These are phyloP conservation scores for Apodemus speciosus DNA, from an alignment of 2,113 vertebrate species.

Conservation along the genomic window DNA sequence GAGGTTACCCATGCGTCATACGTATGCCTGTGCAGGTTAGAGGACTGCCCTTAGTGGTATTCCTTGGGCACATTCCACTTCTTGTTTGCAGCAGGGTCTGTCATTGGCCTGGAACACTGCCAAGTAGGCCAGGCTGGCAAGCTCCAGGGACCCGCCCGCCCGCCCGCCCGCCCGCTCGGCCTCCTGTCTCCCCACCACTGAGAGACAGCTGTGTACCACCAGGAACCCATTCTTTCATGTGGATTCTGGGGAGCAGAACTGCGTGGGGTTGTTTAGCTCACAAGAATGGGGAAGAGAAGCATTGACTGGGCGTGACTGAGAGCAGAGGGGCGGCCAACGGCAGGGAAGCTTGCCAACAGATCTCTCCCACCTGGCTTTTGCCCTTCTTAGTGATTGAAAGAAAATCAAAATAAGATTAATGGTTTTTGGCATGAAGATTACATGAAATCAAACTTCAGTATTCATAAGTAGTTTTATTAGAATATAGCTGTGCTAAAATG, in stretches of 20 bases:
- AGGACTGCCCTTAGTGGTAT: neutral
- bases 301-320: neutral
- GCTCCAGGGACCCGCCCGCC: neutral
- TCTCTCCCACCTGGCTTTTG: neutral
- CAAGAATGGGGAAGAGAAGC: neutral
- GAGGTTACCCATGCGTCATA: neutral
- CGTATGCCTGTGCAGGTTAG: neutral
- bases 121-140: neutral
- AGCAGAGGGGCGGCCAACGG: neutral
- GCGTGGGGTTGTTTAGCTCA: neutral
- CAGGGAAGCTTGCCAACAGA: neutral
- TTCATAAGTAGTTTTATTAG: constrained; percentile 4
- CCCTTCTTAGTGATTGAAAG: constrained; percentile 19
- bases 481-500: neutral
- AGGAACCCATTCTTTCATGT: too few relatives aligned
- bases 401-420: neutral
- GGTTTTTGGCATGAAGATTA: constrained; percentile 32
- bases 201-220: neutral
- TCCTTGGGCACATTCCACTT: neutral
- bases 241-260: neutral
- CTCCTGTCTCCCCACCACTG: neutral
- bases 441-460: neutral
- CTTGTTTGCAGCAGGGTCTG: neutral
- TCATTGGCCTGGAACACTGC: neutral
- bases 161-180: neutral